Evolutionary conservation across 2,113 vertebrate genomes (phyloP), one percentile per base, ranked within the genome.

Genomic region (Syngnathoides biaculeatus): DNA sequence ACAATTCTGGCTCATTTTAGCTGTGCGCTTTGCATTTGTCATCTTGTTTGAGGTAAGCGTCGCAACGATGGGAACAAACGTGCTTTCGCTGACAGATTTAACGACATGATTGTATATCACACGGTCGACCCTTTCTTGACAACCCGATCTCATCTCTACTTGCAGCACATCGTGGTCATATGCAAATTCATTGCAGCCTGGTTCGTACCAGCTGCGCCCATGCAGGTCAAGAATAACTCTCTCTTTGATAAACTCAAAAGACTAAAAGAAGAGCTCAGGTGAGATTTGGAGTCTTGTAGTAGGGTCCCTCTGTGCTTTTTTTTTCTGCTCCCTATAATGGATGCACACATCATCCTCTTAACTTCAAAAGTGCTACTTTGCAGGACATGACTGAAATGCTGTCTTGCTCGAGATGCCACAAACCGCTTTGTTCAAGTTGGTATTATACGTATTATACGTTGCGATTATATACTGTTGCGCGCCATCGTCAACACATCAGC

Each of bases 1-100:
- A 12, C 91, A 95, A 82, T 98, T 93, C 87, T 99, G 96, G 96
- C 84, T 95, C 30, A 91, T 98, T 74, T 87, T 97, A 12, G 95
- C 96, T 0, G 86, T 94, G 9, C 93, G 96, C 4, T 94, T 99
- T 45, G 93, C 89, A 48, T 99, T 99, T 77, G 93, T 99, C 67
- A 94, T 99, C 78, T 77, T 98, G 76, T 99, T 99, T 15, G 95
- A 99, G 93, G 97, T 93, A 75, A 64, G 77, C 83, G 2, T 52
- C 26, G 0, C 5, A 12, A 6, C 1, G 65, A 74, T 0, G 22
- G 22, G 4, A 68, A 11, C 47, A 35, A 67, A 53, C 12, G n/a
- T 45, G 0, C 26, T 52, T 24, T 12, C 20, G 40, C 50, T 8
- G 19, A 57, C 26, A 9, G 17, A 17, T 19, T 30, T 7, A 7